These are phyloP conservation scores for Aythya baeri DNA, from an alignment of 2,113 vertebrate genomes.

Conservation along the genomic window DNA sequence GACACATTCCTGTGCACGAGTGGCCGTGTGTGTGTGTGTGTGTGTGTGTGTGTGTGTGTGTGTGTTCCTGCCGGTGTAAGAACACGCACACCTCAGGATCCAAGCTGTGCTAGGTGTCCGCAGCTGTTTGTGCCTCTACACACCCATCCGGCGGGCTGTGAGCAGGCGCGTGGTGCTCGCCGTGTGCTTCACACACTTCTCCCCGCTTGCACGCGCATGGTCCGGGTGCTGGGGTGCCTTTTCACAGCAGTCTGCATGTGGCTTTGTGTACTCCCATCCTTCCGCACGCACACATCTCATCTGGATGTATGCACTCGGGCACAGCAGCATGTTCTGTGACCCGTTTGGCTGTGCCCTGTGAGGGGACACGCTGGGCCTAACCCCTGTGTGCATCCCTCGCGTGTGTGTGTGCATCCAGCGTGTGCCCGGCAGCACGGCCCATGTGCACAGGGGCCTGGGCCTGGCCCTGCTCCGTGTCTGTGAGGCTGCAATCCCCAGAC, in stretches of 20 bases:
- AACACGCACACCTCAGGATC: not conserved
- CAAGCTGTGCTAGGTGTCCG: not conserved
- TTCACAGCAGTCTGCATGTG: not conserved
- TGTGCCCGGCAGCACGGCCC: not conserved
- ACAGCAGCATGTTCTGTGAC: not conserved
- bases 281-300: not conserved
- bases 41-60: fast-evolving
- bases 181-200: not conserved
- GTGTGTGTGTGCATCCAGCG: not conserved
- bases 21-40: fast-evolving
- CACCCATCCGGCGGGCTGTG: fast-evolving
- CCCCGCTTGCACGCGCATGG: not conserved
- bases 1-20: not conserved
- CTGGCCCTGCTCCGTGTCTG: not conserved
- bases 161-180: not conserved
- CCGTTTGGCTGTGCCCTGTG: not conserved
- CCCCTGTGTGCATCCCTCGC: no score
- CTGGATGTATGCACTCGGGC: not conserved
- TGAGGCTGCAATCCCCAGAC: not conserved
- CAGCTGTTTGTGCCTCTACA: fast-evolving
- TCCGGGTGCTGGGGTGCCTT: not conserved
- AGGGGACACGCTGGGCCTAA: not conserved
- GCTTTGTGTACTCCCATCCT: not conserved
- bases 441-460: not conserved
- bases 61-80: not conserved